A percentile compares a stretch with the other conserved stretches of the same genome.
Conservation (phyloP, 2,113 vertebrate genomes). For the Gasterosteus aculeatus region DNA sequence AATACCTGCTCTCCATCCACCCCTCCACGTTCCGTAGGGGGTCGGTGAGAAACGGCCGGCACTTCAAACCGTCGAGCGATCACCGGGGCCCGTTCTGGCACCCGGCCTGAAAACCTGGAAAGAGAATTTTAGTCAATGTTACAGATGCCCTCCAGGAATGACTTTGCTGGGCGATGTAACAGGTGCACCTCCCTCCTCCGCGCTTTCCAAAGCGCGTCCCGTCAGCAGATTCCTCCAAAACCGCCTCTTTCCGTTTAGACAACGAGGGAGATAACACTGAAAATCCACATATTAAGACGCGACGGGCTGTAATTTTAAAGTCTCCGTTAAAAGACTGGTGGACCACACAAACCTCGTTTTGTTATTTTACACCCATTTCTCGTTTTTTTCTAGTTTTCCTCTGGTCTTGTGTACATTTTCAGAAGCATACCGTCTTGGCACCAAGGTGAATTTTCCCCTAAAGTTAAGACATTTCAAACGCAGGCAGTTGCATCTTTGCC, state of each 20-base stretch:
- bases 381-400: neutral
- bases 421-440: neutral
- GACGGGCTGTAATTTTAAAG: neutral
- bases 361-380: neutral
- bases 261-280: no score
- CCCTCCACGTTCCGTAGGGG: constrained; percentile 57
- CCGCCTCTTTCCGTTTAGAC: neutral
- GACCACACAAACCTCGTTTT: neutral
- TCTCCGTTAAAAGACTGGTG: no score
- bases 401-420: neutral
- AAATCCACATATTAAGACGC: neutral
- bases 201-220: constrained; percentile 16
- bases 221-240: constrained; percentile 23
- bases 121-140: constrained; percentile 43
- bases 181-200: constrained; percentile 29
- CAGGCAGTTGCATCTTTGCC: neutral
- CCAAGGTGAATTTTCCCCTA: neutral
- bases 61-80: constrained; percentile 63
- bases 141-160: constrained; percentile 50
- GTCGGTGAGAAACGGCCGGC: constrained; percentile 59
- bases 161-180: constrained; percentile 40
- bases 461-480: neutral
- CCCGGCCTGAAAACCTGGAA: constrained; percentile 36
- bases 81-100: constrained; percentile 61
- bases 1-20: constrained; percentile 79